Evolutionary conservation across 2,113 vertebrate species (phyloP).

Genomic region (Brachyhypopomus occidentalis): DNA sequence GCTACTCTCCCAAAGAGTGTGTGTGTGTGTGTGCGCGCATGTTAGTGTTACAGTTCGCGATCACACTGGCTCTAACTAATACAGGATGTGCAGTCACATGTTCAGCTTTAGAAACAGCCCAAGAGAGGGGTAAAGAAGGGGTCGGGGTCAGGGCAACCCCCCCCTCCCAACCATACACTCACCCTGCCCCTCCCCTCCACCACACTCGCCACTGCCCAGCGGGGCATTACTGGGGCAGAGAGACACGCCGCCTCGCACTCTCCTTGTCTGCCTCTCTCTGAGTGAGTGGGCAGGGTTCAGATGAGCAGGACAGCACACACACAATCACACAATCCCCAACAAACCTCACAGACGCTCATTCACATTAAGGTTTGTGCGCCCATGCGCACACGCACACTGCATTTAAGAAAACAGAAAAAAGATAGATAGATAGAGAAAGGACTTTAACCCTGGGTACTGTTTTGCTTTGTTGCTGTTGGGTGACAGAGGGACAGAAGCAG

Average conservation of each 20-base stretch:
- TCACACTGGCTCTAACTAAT: slow-evolving; percentile 55
- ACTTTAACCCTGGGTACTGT: slow-evolving; percentile 72
- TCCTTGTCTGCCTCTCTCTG: too few relatives aligned
- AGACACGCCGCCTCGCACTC: slow-evolving; percentile 34
- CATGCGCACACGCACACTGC: slow-evolving; percentile 25
- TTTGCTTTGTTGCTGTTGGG: slow-evolving; percentile 68
- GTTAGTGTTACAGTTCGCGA: slow-evolving; percentile 46
- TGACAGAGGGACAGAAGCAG: slow-evolving; percentile 61
- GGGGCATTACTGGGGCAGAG: slow-evolving; percentile 57
- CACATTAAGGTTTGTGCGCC: slow-evolving; percentile 24
- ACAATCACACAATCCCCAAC: slow-evolving; percentile 42
- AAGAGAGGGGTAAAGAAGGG: slow-evolving; percentile 63
- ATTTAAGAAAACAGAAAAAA: slow-evolving; percentile 26
- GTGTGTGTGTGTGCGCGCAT: slow-evolving; percentile 52
- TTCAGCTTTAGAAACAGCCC: slow-evolving; percentile 70
- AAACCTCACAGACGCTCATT: slow-evolving; percentile 49
- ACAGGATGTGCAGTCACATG: slow-evolving; percentile 70
- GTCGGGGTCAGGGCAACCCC: slow-evolving; percentile 18
- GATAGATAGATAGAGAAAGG: slow-evolving; percentile 16
- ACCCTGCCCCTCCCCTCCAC: slow-evolving; percentile 13
- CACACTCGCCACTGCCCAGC: slow-evolving; percentile 37
- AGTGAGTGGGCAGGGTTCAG: not conserved
- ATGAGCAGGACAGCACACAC: slow-evolving; percentile 52
- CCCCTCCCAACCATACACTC: slow-evolving; percentile 10
- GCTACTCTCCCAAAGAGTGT: slow-evolving; percentile 59